A percentile compares a stretch with the other conserved stretches of the same genome.
Evolutionary conservation across 1,140 invertebrate species (phyloP).

Genomic region (Anthonomus grandis): DNA sequence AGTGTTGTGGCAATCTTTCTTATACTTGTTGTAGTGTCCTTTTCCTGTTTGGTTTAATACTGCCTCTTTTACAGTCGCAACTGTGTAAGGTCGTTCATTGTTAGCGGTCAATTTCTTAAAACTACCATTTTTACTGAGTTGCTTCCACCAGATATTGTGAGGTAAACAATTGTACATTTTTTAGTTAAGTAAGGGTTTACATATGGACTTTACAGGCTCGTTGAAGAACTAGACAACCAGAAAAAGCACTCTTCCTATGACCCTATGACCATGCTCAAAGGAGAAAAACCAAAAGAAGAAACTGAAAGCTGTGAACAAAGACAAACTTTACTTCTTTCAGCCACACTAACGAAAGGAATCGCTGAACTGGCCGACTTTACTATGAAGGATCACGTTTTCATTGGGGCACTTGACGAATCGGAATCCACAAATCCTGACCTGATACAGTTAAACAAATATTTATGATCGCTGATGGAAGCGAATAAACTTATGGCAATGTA

Average conservation of each 20-base stretch:
- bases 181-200: no score
- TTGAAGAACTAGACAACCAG: constrained; percentile 58
- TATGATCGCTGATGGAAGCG: constrained; percentile 74
- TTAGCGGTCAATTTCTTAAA: no score
- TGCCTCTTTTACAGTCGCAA: no score
- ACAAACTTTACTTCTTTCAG: constrained; percentile 91
- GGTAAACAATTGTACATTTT: no score
- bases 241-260: constrained; percentile 58
- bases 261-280: constrained; percentile 56
- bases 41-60: no score
- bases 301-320: constrained; percentile 47
- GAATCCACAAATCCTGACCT: constrained; percentile 57
- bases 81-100: no score
- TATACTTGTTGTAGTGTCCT: no score
- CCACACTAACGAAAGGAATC: constrained; percentile 85
- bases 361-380: constrained; percentile 85
- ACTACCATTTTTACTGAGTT: no score
- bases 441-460: constrained; percentile 79
- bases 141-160: no score
- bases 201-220: constrained; percentile 58
- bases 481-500: no score
- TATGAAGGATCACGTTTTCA: constrained; percentile 71
- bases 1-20: no score
- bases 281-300: constrained; percentile 24
- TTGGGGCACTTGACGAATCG: constrained; percentile 59